Percentiles rank a stretch among this genome's conserved stretches.
Conservation (phyloP, 2,797 vertebrate species). For the Chromis chromis region DNA sequence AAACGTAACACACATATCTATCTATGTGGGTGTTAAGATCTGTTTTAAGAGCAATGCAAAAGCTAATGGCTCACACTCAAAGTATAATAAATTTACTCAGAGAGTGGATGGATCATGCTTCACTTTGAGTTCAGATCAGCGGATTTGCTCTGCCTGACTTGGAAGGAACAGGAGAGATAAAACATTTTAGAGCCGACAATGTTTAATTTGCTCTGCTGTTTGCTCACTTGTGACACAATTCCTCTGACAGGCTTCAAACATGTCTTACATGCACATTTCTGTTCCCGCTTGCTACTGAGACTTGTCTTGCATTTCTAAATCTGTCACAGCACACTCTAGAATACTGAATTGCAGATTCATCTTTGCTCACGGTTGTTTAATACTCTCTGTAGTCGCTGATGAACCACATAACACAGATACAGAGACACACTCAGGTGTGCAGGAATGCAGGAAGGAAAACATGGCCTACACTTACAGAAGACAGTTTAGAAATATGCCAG, state of each 20-base stretch:
- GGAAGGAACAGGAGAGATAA: not conserved
- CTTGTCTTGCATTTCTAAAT: not conserved
- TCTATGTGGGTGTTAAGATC: not conserved
- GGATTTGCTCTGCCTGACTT: not conserved
- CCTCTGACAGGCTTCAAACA: too few relatives aligned
- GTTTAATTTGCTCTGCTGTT: not conserved
- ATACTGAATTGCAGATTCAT: not conserved
- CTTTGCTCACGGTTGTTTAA: not conserved
- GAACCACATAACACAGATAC: not conserved
- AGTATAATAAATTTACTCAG: not conserved
- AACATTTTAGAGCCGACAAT: not conserved
- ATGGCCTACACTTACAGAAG: not conserved
- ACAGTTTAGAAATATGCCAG: not conserved
- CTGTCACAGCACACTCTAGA: not conserved
- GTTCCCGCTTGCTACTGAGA: not conserved
- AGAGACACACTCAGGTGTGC: not conserved
- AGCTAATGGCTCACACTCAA: not conserved
- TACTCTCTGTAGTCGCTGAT: not conserved
- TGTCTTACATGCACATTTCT: not conserved
- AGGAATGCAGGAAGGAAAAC: not conserved
- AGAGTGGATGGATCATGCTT: not conserved
- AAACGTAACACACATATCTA: too few relatives aligned
- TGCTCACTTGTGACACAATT: not conserved
- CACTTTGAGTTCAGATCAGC: not conserved
- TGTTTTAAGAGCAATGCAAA: not conserved